Conservation (phyloP, 2,113 vertebrate genomes). For the Glaucomys volans region DNA sequence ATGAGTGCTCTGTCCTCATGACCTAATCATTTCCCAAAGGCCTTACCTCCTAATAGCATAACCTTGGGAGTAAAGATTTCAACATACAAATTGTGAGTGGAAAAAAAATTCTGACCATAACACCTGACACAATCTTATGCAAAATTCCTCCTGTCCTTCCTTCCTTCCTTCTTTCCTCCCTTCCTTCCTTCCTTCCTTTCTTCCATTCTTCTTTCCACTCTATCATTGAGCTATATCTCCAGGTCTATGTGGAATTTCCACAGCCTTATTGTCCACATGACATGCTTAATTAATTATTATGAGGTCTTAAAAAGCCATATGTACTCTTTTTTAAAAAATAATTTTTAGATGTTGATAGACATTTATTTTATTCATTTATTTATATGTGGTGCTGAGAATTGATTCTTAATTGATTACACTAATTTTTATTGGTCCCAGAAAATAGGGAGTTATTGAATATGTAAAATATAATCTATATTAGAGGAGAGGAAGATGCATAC, state of each 20-base stretch:
- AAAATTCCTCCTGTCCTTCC: neutral
- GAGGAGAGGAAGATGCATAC: neutral
- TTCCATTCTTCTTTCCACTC: neutral
- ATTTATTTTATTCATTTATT: no score
- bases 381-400: no score
- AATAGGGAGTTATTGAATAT: neutral
- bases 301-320: neutral
- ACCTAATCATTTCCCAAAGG: neutral
- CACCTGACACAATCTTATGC: neutral
- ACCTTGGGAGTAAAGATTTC: neutral
- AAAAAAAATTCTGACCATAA: neutral
- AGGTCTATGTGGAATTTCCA: neutral
- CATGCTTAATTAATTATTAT: constrained; percentile 13
- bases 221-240: neutral
- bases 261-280: neutral
- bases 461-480: neutral
- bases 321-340: no score
- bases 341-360: no score
- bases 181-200: no score
- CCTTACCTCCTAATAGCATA: neutral
- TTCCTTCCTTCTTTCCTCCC: no score
- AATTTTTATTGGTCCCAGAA: neutral
- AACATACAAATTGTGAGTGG: neutral
- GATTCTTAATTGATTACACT: neutral
- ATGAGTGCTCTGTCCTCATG: neutral